Conservation (phyloP, 2,888 invertebrate genomes). For the Euplexia lucipara region DNA sequence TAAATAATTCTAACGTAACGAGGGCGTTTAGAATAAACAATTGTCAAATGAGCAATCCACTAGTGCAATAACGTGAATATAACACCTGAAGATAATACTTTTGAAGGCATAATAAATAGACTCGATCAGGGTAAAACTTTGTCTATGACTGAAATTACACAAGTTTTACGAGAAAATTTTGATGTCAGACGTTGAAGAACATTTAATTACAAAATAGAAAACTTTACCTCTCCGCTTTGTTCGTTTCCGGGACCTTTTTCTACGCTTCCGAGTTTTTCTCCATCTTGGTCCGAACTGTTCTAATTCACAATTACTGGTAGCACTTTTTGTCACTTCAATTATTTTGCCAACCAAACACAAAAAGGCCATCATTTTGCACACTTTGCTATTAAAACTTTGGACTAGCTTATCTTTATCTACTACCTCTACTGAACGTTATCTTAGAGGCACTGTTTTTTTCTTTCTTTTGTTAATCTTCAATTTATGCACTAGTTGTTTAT, state of each 20-base stretch:
- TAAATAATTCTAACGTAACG: slow-evolving; percentile 47
- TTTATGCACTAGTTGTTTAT: slow-evolving; percentile 65
- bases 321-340: slow-evolving; percentile 74
- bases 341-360: slow-evolving; percentile 81
- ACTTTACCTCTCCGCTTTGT: slow-evolving; percentile 67
- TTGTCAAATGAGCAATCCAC: slow-evolving; percentile 9
- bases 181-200: slow-evolving; percentile 3
- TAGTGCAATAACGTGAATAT: slow-evolving; percentile 1
- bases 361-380: slow-evolving; percentile 80
- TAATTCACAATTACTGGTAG: slow-evolving; percentile 54
- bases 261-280: slow-evolving; percentile 49
- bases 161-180: slow-evolving; percentile 20
- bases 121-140: neutral
- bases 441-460: slow-evolving; percentile 69
- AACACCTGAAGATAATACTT: neutral
- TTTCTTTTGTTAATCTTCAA: slow-evolving; percentile 75
- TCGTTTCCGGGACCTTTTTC: slow-evolving; percentile 65
- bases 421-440: slow-evolving; percentile 57
- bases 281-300: slow-evolving; percentile 42
- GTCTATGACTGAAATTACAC: slow-evolving; percentile 6
- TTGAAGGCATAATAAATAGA: neutral
- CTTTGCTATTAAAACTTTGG: slow-evolving; percentile 47
- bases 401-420: slow-evolving; percentile 62
- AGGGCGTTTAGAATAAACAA: slow-evolving; percentile 41
- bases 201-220: slow-evolving; percentile 21